Evolutionary conservation across 2,888 invertebrate species (phyloP), one percentile per base, ranked within the genome.

Genomic region (Yponomeuta malinellus): DNA sequence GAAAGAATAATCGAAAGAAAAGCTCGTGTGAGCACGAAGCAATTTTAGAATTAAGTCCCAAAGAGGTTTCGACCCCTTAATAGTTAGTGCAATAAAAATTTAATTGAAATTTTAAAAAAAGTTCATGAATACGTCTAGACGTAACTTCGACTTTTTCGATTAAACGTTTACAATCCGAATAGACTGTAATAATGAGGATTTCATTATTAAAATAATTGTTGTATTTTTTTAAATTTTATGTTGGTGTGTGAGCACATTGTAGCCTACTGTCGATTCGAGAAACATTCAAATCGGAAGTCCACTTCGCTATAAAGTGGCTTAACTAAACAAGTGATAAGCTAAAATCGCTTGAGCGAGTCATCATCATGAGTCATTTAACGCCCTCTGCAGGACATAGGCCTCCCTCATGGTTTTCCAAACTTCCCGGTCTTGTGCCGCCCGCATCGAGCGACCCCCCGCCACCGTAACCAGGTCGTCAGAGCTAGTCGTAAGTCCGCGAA

Each of bases 81-180:
- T 86, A 87, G 85, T 84, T 86, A 89, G 85, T 70, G 70, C 63
- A 70, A 70, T 70, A 63, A 70, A 43, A 69, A 52, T n/a, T 29
- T 23, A n/a, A 29, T 52, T 48, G 31, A 52, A 48, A 70, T 37
- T 37, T 37, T 77, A 77, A 77, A 73, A 78, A 75, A 78, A 77
- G 74, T 77, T 5, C 10, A 52, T 52, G 33, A 52, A 52, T 9
- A 52, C 12, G 52, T 52, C 52, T 84, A 84, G 82, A 69, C 71
- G 75, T 87, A 59, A 86, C 83, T 87, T 88, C 78, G 86, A 89
- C 83, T 67, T 86, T 88, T 88, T 87, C 81, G 85, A 87, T 85
- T 87, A 82, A 85, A 81, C 84, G 82, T 91, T 88, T 90, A 91
- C 90, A 90, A 89, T 87, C 88, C 83, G 82, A 84, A 88, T 90